Evolutionary conservation across 2,113 vertebrate genomes (phyloP).

Genomic region (Holacanthus passer): DNA sequence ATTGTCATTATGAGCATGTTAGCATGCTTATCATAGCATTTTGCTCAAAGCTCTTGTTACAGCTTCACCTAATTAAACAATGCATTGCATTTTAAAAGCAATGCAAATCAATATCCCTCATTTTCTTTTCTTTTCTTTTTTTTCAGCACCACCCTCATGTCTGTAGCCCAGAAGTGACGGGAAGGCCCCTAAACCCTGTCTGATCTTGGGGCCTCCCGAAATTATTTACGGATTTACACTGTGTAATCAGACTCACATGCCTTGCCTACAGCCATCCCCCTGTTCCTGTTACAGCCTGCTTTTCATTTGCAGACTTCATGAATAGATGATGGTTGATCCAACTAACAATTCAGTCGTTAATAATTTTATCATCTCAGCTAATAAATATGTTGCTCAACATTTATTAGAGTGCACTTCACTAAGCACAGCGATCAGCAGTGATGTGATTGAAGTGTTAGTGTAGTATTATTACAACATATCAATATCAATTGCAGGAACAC

Average conservation of each 20-base stretch:
- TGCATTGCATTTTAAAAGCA: not conserved
- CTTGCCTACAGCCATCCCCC: not conserved
- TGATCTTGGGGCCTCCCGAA: slow-evolving; percentile 58
- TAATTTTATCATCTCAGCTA: not conserved
- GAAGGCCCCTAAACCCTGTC: slow-evolving; percentile 61
- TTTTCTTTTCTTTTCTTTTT: not conserved
- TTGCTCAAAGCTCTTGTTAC: not conserved
- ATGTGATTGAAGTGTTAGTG: too few species aligned
- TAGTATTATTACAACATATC: not conserved
- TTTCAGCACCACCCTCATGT: not conserved
- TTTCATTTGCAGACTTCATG: not conserved
- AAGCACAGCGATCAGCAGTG: not conserved
- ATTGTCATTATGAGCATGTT: not conserved
- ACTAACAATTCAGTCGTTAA: not conserved
- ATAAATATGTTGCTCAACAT: not conserved
- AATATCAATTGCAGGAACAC: too few species aligned
- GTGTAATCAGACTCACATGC: slow-evolving; percentile 54
- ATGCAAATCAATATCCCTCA: not conserved
- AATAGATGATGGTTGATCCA: too few species aligned
- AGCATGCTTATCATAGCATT: too few species aligned
- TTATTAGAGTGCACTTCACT: not conserved
- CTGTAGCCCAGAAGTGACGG: slow-evolving; percentile 15
- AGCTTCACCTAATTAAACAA: not conserved
- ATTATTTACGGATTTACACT: slow-evolving; percentile 68
- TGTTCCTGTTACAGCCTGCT: slow-evolving; percentile 19